Base-by-base conservation (phyloP, 2,797 vertebrate species). In the Sternarchorhynchus goeldii region DNA sequence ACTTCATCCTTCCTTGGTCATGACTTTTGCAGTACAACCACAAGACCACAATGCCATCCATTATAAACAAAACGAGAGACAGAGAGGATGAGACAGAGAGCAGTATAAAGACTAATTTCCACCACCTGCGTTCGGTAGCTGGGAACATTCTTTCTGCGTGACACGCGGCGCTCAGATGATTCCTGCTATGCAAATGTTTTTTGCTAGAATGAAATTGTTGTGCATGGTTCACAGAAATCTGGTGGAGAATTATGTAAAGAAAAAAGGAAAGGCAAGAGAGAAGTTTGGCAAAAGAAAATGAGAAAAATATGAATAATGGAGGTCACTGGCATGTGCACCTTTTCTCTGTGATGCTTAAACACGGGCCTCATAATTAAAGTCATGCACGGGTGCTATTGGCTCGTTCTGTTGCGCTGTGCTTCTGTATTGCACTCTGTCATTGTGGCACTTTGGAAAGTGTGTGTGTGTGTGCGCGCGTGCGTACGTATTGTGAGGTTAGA, bases 301-400 rank as follows among this genome's bases (percentile, higher is more conserved):
- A 90, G 85, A 85, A 89, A 88, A 87, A 80, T 86, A 89, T 91
- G 87, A 92, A 91, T 90, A 89, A 91, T 91, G 82, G 90, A 90
- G 86, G 86, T 74, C 81, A 89, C 85, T 84, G 78, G 70, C 90
- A 85, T 85, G 82, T 86, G 85, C 89, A 90, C 88, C 90, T 85
- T 89, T 88, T 90, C 82, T 89, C 92, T 91, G 85, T 93, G 93
- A 88, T 85, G 90, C 62, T 32, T 85, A 79, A 83, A 88, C 87
- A 77, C 90, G 87, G 92, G 90, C 91, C 90, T 90, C 90, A 90
- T 94, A 95, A 95, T 95, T 94, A 92, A 91, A 87, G 93, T 91
- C 86, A 87, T 63, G 85, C 91, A 88, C 87, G 94, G 93, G 94
- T 94, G 94, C 89, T 91, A 91, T 93, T 93, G 94, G 90, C 91